Evolutionary conservation across 92 coral and sea anemone species (phyloP).

Genomic region (Plumapathes pennacea): DNA sequence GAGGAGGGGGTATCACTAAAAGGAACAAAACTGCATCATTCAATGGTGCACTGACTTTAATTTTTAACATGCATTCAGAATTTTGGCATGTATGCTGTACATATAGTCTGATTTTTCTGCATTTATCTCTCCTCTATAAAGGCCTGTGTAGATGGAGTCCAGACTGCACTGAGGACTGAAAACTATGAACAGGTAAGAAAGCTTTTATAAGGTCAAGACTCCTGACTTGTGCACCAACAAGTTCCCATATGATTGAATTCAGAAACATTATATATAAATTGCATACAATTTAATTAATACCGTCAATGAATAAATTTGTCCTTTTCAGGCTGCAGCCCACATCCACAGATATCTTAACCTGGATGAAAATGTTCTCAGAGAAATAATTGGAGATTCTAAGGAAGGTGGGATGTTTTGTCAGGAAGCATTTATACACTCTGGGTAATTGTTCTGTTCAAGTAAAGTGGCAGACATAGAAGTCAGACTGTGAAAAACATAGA

Average conservation of each 20-base stretch:
- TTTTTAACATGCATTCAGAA: too few species aligned
- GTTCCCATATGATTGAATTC: background rate
- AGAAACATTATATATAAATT: background rate
- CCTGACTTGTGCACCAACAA: background rate
- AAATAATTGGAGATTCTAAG: slow-evolving; percentile 79
- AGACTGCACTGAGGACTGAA: slow-evolving; percentile 83
- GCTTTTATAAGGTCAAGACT: background rate
- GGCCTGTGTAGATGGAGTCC: slow-evolving; percentile 99
- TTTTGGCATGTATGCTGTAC: too few species aligned
- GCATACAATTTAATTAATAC: background rate
- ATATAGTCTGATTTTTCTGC: too few species aligned
- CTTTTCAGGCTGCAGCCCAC: slow-evolving; percentile 90
- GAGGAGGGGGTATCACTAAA: too few species aligned
- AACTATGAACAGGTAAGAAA: slow-evolving; percentile 84
- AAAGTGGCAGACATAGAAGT: too few species aligned
- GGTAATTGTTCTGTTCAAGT: too few species aligned
- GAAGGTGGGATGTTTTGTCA: slow-evolving; percentile 56
- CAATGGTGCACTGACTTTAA: too few species aligned
- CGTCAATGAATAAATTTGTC: background rate
- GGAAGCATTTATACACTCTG: too few species aligned
- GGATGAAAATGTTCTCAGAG: slow-evolving; percentile 72
- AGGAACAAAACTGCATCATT: too few species aligned
- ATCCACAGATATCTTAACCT: slow-evolving; percentile 91
- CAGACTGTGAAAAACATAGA: too few species aligned
- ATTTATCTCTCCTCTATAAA: slow-evolving; percentile 4